Conservation (phyloP, 1,140 invertebrate genomes). For the Melitaea cinxia region DNA sequence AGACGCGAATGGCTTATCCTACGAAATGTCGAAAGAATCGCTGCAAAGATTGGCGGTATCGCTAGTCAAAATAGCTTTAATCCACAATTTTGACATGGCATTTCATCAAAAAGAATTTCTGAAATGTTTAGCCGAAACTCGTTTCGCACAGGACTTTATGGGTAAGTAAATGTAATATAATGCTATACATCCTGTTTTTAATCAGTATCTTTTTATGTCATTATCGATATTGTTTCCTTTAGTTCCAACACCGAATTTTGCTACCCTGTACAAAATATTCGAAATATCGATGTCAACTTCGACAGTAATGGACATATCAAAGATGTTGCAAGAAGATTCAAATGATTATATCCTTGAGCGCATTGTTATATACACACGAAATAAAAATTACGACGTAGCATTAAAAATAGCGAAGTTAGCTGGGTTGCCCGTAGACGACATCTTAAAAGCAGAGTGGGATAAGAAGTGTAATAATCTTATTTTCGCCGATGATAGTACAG, state of each 20-base stretch:
- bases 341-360: conserved; percentile 69
- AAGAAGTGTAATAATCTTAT: conserved; percentile 21
- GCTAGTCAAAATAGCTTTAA: conserved; percentile 81
- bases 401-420: conserved; percentile 82
- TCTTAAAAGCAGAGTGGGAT: conserved; percentile 80
- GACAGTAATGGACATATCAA: conserved; percentile 61
- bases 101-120: conserved; percentile 83
- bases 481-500: conserved; percentile 49
- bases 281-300: conserved; percentile 77
- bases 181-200: neutral
- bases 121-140: conserved; percentile 72
- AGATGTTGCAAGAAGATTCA: conserved; percentile 61
- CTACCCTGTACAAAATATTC: conserved; percentile 78
- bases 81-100: conserved; percentile 80
- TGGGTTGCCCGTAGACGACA: conserved; percentile 75
- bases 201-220: neutral
- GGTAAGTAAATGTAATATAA: conserved; percentile 57
- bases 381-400: conserved; percentile 81
- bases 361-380: conserved; percentile 77
- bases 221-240: conserved; percentile 34
- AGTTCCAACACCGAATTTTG: conserved; percentile 81
- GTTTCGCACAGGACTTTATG: conserved; percentile 81
- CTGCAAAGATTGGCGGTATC: conserved; percentile 74
- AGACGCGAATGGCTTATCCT: conserved; percentile 65
- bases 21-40: conserved; percentile 81